Conservation (phyloP, 2,113 vertebrate species). For the Trematomus loennbergii region DNA sequence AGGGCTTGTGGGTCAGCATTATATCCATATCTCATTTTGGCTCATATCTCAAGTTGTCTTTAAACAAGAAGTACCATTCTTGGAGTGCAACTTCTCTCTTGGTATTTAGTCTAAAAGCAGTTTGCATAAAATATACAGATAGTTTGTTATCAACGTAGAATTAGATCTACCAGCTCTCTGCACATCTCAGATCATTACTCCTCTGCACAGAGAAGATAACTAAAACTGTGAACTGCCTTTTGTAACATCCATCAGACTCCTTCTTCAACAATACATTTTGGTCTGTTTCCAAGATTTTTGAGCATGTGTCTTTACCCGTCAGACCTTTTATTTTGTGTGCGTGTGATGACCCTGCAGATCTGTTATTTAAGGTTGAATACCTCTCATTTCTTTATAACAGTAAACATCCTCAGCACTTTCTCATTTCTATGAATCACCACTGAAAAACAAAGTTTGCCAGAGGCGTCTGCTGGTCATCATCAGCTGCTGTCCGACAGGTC, state of each 20-base stretch:
- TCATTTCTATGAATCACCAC: not conserved
- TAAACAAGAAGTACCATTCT: no score
- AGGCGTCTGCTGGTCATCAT: conserved; percentile 1
- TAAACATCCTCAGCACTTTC: not conserved
- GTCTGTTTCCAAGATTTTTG: not conserved
- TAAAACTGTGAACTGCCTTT: not conserved
- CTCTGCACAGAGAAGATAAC: not conserved
- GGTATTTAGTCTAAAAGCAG: no score
- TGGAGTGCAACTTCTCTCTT: no score
- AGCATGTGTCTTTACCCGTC: not conserved
- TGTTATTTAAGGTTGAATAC: not conserved
- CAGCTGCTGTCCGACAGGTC: conserved; percentile 22
- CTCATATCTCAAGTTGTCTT: no score
- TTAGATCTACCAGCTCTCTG: not conserved
- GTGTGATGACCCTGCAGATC: not conserved
- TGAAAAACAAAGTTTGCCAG: not conserved
- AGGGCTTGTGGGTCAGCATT: no score
- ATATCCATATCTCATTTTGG: no score
- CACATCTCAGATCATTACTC: not conserved
- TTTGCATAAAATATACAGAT: not conserved
- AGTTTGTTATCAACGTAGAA: not conserved
- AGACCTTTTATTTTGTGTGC: not conserved
- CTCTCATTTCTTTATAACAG: not conserved
- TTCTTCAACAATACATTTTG: not conserved
- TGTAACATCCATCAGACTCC: not conserved